A percentile compares a stretch with the other conserved stretches of the same genome.
These are phyloP conservation scores for Labroides dimidiatus DNA, from an alignment of 2,797 vertebrate genomes.

Conservation along the genomic window DNA sequence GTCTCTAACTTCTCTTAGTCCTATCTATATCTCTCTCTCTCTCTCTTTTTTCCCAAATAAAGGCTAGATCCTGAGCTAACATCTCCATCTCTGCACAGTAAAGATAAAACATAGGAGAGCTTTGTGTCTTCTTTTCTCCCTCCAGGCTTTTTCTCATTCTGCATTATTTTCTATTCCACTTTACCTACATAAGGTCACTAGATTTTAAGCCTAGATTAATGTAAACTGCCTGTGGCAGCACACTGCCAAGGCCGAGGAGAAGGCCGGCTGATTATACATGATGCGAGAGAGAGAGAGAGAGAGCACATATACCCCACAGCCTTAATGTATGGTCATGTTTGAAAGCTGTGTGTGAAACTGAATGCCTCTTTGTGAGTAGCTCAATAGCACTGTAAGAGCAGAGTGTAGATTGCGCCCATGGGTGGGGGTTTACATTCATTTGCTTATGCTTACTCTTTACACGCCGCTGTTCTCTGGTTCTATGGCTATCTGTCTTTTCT, in stretches of 20 bases:
- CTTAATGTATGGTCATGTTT: constrained; percentile 55
- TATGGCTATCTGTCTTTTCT: background rate
- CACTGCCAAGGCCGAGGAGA: constrained; percentile 19
- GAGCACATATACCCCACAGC: constrained; percentile 38
- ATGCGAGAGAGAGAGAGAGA: constrained; percentile 41
- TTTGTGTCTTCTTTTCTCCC: background rate
- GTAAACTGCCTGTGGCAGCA: constrained; percentile 21
- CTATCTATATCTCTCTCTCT: too few species aligned
- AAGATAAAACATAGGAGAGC: background rate
- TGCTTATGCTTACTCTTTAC: constrained; percentile 40
- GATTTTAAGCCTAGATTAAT: constrained; percentile 36
- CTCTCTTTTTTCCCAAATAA: background rate
- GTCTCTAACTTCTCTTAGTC: constrained; percentile 21
- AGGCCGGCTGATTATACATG: constrained; percentile 44
- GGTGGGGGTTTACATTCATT: constrained; percentile 58
- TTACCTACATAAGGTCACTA: constrained; percentile 32
- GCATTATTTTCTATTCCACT: constrained; percentile 23
- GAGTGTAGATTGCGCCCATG: constrained; percentile 38
- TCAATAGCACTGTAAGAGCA: constrained; percentile 44
- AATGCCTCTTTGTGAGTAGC: constrained; percentile 62
- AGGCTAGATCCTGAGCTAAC: background rate
- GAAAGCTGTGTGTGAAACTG: constrained; percentile 49
- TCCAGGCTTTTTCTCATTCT: constrained; percentile 4
- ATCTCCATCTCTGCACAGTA: background rate
- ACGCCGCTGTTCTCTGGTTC: constrained; percentile 37